phyloP scores from a whole-genome alignment of 2,888 invertebrate species.

The Geotrupes spiniger region DNA sequence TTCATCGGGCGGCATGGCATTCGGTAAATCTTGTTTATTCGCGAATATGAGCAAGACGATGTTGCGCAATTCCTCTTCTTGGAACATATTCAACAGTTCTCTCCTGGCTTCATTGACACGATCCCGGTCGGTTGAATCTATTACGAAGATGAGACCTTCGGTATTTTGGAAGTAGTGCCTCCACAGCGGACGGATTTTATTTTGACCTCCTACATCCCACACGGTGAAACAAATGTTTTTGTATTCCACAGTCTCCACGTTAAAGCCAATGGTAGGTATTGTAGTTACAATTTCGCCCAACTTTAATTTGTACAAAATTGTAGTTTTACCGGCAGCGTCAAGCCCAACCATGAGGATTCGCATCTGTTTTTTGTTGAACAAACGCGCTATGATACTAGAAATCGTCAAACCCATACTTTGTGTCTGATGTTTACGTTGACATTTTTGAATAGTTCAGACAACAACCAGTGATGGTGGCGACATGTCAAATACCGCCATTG shows the following conservation, averaged over 20 bases:
- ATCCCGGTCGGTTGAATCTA: slow-evolving; percentile 96
- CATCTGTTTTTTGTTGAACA: slow-evolving; percentile 97
- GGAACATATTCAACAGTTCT: slow-evolving; percentile 87
- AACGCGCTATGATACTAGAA: slow-evolving; percentile 84
- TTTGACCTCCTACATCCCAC: slow-evolving; percentile 99
- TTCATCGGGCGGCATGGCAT: slow-evolving; percentile 93
- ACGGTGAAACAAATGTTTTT: slow-evolving; percentile 99
- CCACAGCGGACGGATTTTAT: slow-evolving; percentile 97
- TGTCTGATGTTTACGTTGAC: too few species aligned
- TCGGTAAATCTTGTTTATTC: slow-evolving; percentile 95
- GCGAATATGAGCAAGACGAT: slow-evolving; percentile 93
- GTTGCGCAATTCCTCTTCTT: slow-evolving; percentile 92
- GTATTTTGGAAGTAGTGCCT: slow-evolving; percentile 98
- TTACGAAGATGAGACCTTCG: slow-evolving; percentile 94
- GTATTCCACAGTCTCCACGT: slow-evolving; percentile 99
- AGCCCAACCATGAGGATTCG: slow-evolving; percentile 97
- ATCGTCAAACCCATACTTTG: slow-evolving; percentile 87
- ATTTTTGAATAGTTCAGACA: too few species aligned
- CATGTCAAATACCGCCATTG: too few species aligned
- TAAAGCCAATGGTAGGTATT: slow-evolving; percentile 96
- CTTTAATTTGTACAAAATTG: slow-evolving; percentile 95
- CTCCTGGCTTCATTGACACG: slow-evolving; percentile 90
- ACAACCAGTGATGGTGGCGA: too few species aligned
- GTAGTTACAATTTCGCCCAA: slow-evolving; percentile 97
- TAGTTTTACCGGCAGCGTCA: slow-evolving; percentile 98